phyloP scores from a whole-genome alignment of 1,140 invertebrate species.

The Phthorimaea operculella region DNA sequence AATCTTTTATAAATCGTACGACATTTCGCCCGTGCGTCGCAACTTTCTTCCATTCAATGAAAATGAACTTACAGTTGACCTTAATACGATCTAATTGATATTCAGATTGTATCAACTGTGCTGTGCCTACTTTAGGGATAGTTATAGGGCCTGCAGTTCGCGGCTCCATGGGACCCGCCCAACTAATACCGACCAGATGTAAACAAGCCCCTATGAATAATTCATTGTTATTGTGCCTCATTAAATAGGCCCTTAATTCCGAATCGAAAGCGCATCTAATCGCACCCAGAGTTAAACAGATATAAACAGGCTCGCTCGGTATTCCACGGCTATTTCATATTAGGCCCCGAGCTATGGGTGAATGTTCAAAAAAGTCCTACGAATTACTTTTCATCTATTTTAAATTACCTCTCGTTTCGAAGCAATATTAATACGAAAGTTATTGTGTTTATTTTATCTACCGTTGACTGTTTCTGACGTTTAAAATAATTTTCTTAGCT shows the following conservation, averaged over 20 bases:
- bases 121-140: too few relatives aligned
- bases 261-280: constrained; percentile 27
- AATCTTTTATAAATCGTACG: neutral
- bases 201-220: constrained; percentile 21
- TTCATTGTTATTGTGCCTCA: constrained; percentile 25
- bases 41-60: constrained; percentile 10
- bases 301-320: constrained; percentile 1
- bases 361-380: neutral
- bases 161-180: constrained; percentile 6
- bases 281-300: constrained; percentile 5
- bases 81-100: constrained; percentile 10
- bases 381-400: constrained; percentile 2
- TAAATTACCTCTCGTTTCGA: neutral
- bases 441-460: constrained; percentile 1
- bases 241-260: constrained; percentile 21
- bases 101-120: constrained; percentile 1
- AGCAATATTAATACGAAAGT: neutral
- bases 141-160: constrained; percentile 2
- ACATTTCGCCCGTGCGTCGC: neutral
- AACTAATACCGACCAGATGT: constrained; percentile 16
- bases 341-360: neutral
- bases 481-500: neutral
- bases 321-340: neutral
- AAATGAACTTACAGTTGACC: constrained; percentile 12
- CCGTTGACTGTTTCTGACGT: neutral